Conservation (phyloP, 1,140 invertebrate species). For the Heliconius hermathena region DNA sequence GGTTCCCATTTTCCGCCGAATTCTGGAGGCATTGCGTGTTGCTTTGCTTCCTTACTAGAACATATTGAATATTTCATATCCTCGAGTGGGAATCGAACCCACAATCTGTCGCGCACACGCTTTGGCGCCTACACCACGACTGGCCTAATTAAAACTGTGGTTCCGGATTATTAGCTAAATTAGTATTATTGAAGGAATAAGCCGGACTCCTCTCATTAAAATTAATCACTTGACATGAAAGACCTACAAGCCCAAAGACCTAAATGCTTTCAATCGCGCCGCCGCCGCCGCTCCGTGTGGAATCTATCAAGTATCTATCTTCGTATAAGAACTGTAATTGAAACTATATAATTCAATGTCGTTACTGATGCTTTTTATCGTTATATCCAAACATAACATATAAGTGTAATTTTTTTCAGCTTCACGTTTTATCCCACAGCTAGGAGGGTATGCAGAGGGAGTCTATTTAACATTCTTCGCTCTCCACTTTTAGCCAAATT, state of each 20-base stretch:
- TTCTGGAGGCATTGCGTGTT: no score
- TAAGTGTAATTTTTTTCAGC: no score
- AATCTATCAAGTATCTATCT: neutral
- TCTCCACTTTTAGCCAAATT: no score
- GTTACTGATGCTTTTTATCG: neutral
- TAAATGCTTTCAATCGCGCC: conserved; percentile 30
- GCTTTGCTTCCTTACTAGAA: no score
- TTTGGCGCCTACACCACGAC: no score
- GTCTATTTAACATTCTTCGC: neutral
- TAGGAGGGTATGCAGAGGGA: no score
- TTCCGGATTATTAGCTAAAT: neutral
- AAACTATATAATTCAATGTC: neutral
- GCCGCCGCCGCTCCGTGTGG: conserved; percentile 7
- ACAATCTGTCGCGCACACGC: no score
- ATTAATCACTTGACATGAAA: conserved; percentile 30
- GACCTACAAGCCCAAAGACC: conserved; percentile 36
- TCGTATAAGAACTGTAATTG: conserved; percentile 16
- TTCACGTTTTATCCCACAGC: no score
- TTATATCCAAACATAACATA: neutral
- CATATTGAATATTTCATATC: no score
- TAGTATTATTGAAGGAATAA: neutral
- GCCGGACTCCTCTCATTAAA: conserved; percentile 11
- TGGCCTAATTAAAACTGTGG: neutral
- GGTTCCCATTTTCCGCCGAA: no score
- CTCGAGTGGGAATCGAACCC: no score